Evolutionary conservation across 2,113 vertebrate species (phyloP), one percentile per base, ranked within the genome.

Genomic region (Nothoprocta pentlandii): DNA sequence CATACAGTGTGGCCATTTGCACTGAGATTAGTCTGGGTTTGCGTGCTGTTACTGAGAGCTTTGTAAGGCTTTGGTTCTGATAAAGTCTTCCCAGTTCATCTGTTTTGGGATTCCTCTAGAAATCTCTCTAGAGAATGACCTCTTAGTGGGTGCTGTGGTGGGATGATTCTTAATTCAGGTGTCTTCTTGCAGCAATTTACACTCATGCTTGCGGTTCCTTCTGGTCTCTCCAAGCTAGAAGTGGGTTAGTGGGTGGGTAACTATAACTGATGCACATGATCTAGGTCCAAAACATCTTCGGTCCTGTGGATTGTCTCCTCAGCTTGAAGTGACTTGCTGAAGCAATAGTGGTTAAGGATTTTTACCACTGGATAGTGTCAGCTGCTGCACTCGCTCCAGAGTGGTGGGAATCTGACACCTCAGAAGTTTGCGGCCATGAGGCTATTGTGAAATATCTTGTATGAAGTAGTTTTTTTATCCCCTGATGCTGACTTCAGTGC

Each of bases 161-260:
- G 34, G 70, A 21, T 4, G 20, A 15, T 10, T 59, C 2, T 15
- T 73, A 79, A 22, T 23, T 14, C 44, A 62, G 44, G 42, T 4
- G 5, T 63, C 3, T 28, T 51, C 11, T 13, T 20, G 15, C 47
- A 63, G 22, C 83, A 9, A 1, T 3, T 1, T 8, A 16, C 6
- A 16, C 6, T 21, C 25, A 44, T 61, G 0, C 30, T 11, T 34
- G 36, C 53, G 41, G 32, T 30, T 70, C 56, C 30, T 80, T 54
- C 36, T 63, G 69, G 42, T 26, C n/a, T 47, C 71, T 49, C 8
- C 10, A 14, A 44, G 21, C 23, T 69, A 8, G 25, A 70, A 44
- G 44, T 3, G 26, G 58, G 10, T 51, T 44, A 59, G 42, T 59
- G 36, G 17, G 21, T 56, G 32, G 15, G 26, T 0, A 3, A 17